These are phyloP conservation scores for Atractosteus spatula DNA, from an alignment of 2,113 vertebrate species.

Conservation along the genomic window DNA sequence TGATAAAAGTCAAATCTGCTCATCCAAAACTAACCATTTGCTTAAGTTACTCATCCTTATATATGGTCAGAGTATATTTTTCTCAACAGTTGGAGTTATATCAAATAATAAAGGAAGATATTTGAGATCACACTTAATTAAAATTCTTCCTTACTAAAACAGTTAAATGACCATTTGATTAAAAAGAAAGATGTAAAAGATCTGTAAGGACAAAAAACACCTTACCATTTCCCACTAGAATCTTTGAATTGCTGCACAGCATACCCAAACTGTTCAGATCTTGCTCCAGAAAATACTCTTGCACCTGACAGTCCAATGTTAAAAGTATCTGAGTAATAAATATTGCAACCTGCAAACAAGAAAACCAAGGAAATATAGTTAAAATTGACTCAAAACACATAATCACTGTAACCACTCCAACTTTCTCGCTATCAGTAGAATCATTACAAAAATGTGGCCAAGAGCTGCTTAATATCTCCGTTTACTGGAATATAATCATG, in stretches of 20 bases:
- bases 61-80: too few relatives aligned
- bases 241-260: slow-evolving; percentile 77
- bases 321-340: slow-evolving; percentile 66
- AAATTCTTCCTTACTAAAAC: too few relatives aligned
- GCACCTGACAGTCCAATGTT: slow-evolving; percentile 77
- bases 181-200: too few relatives aligned
- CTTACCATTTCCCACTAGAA: slow-evolving; percentile 84
- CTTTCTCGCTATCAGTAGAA: not conserved
- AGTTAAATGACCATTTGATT: too few relatives aligned
- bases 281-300: slow-evolving; percentile 78
- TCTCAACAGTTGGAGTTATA: too few relatives aligned
- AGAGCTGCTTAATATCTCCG: not conserved
- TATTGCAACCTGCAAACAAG: slow-evolving; percentile 54
- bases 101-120: too few relatives aligned
- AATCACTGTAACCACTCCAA: not conserved
- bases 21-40: too few relatives aligned
- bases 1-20: too few relatives aligned
- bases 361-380: not conserved
- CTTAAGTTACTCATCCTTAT: too few relatives aligned
- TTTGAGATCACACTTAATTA: too few relatives aligned
- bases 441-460: not conserved
- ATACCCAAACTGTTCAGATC: slow-evolving; percentile 82
- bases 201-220: not conserved
- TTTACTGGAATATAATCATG: not conserved
- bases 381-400: not conserved